Base-by-base conservation (phyloP, 1,140 invertebrate species). In the Trypoxylus dichotomus region DNA sequence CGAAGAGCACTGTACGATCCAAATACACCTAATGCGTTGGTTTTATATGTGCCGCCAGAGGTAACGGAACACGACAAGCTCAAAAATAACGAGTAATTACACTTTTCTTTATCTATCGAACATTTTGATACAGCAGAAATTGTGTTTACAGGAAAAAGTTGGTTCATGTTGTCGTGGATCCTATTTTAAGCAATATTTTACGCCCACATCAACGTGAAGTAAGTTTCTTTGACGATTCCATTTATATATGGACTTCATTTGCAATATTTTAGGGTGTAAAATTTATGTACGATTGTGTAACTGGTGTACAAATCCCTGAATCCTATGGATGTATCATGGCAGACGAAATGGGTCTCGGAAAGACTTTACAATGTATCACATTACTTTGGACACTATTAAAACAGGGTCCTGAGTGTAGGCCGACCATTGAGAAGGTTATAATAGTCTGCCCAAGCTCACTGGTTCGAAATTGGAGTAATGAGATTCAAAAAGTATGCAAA, bases 201-300 rank as follows among this genome's bases (percentile, higher is more conserved):
- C 89, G 98, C 75, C 98, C 98, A 19, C 98, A 99, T 93, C 98
- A 99, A 88, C 91, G 98, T 77, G 98, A 99, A 86, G 91, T 91
- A 42, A 72, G 21, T 76, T 77, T 11, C 27, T 11, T 68, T 5
- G 3, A 11, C 11, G 1, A 27, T 54, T 32, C 37, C 37, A 43
- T 29, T 72, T 5, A 19, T 6, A 21, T 6, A 58, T 58, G 15
- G 3, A 8, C 2, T 74, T 76, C 74, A n/a, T 73, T 73, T 11
- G 47, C 6, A 24, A 47, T 3, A 77, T 79, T 85, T 37, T 80
- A 90, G 90, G 98, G 98, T 32, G 98, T 99, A 0, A 97, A 98
- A 85, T 99, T 99, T 86, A 99, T 99, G 97, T 99, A 98, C 86
- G 97, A 99, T 85, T 99, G 98, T 90, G 97, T 99, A 1, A 98